A percentile compares a stretch with the other conserved stretches of the same genome.
Conservation (phyloP, 2,113 vertebrate genomes). For the Hystrix brachyura region DNA sequence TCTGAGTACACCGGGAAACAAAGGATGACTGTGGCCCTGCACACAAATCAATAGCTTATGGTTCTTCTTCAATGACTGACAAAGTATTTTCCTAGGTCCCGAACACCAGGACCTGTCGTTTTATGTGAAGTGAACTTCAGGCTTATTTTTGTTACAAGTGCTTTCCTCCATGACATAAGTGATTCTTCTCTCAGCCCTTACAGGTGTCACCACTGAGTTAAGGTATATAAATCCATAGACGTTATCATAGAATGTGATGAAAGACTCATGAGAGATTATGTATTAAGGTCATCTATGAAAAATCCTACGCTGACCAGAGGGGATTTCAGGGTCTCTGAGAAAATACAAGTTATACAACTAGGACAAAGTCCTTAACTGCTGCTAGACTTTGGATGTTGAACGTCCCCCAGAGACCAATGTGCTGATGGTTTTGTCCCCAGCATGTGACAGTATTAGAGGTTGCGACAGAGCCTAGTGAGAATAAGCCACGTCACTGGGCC, state of each 20-base stretch:
- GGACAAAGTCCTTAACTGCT: background rate
- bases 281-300: background rate
- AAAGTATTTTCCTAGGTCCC: background rate
- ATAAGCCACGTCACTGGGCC: no score
- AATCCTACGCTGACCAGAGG: background rate
- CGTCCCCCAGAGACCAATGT: background rate
- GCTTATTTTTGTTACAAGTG: conserved; percentile 21
- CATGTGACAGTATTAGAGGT: background rate
- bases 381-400: background rate
- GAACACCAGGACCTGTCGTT: background rate
- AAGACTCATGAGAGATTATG: background rate
- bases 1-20: background rate
- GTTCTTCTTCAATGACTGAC: background rate
- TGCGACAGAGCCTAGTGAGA: no score
- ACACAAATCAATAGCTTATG: background rate
- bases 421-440: background rate
- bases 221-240: background rate
- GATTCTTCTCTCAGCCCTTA: background rate
- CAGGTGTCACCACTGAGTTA: background rate
- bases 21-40: background rate
- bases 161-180: background rate
- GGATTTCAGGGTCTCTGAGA: background rate
- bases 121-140: background rate
- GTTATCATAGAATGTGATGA: background rate
- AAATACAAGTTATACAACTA: background rate